phyloP scores from a whole-genome alignment of 1,140 invertebrate genomes.

The Leguminivora glycinivorella region DNA sequence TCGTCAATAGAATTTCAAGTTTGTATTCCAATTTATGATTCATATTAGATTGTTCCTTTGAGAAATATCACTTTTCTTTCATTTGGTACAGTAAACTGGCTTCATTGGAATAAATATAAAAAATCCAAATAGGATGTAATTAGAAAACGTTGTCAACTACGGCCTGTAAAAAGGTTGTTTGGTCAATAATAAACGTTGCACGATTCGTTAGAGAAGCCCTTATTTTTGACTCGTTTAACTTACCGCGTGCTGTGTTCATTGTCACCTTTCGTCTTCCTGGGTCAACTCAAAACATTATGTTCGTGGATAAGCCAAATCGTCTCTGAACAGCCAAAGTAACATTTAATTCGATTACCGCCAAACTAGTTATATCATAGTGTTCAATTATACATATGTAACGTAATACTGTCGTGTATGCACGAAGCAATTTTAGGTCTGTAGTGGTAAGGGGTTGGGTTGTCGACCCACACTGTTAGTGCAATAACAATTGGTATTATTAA shows the following conservation, averaged over 20 bases:
- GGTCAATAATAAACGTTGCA: no score
- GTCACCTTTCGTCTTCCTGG: neutral
- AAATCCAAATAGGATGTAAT: no score
- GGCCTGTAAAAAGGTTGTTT: no score
- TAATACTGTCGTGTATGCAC: conserved; percentile 44
- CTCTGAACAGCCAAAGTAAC: neutral
- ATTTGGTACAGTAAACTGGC: no score
- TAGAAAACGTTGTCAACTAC: no score
- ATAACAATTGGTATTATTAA: conserved; percentile 55
- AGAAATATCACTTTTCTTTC: no score
- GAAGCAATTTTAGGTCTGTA: conserved; percentile 63
- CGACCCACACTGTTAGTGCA: conserved; percentile 59
- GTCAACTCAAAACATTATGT: neutral
- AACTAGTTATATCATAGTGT: conserved; percentile 44
- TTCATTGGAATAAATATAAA: no score
- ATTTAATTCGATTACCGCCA: neutral
- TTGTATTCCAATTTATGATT: no score
- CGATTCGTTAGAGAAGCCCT: no score
- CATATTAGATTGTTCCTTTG: no score
- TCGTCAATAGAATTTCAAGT: no score
- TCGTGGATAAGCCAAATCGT: neutral
- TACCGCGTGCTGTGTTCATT: neutral
- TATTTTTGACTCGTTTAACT: no score
- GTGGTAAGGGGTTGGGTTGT: conserved; percentile 45
- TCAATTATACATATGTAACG: conserved; percentile 51